Percentiles rank a stretch among this genome's conserved stretches.
phyloP scores from a whole-genome alignment of 1,140 invertebrate species.

The Goniozus legneri region DNA sequence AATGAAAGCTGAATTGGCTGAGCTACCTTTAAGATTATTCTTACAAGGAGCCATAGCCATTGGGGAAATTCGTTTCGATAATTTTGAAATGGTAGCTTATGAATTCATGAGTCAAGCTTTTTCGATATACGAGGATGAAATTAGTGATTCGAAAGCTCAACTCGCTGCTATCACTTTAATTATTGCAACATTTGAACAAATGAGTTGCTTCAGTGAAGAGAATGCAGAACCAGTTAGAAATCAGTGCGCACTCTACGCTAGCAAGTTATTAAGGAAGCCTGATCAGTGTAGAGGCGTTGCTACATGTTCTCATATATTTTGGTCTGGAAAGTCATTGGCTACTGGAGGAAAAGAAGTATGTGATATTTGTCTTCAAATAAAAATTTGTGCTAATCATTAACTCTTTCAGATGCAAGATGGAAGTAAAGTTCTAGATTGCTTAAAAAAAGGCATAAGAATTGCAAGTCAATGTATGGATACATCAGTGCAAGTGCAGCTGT shows the following conservation, averaged over 20 bases:
- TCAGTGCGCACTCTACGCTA: constrained; percentile 90
- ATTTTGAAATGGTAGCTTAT: constrained; percentile 95
- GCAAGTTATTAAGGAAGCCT: constrained; percentile 95
- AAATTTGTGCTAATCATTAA: constrained; percentile 1
- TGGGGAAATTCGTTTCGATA: constrained; percentile 88
- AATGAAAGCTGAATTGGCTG: constrained; percentile 90
- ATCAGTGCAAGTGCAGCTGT: constrained; percentile 93
- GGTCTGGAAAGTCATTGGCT: constrained; percentile 81
- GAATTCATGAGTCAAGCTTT: constrained; percentile 99
- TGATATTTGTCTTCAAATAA: neutral
- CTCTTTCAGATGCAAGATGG: constrained; percentile 78
- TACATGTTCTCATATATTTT: constrained; percentile 92
- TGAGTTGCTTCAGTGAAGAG: constrained; percentile 90
- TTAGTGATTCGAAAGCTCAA: constrained; percentile 96
- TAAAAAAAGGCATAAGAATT: constrained; percentile 93
- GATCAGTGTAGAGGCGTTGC: constrained; percentile 93
- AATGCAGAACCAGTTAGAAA: constrained; percentile 95
- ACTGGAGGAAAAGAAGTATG: constrained; percentile 67
- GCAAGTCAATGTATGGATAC: constrained; percentile 97
- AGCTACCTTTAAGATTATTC: constrained; percentile 89
- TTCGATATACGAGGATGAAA: constrained; percentile 97
- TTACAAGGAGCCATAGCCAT: constrained; percentile 93
- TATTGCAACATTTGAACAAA: constrained; percentile 93
- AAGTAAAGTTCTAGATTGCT: constrained; percentile 87
- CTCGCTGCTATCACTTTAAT: constrained; percentile 93